Base-by-base conservation (phyloP, 2,888 invertebrate genomes). In the Mycalesis mineus region DNA sequence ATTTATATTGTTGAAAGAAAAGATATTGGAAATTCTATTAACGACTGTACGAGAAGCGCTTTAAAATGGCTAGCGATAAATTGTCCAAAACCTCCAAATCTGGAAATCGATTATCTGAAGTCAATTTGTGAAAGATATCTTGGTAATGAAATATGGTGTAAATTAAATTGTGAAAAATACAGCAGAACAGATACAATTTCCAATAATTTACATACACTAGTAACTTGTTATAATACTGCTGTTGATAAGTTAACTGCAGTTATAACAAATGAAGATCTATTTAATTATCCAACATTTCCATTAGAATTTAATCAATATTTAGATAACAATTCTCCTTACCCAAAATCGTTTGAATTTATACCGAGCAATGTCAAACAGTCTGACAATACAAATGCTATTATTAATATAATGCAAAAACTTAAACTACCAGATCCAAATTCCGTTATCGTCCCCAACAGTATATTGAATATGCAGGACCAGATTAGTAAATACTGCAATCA, bases 291-390 rank as follows among this genome's bases (percentile, higher is more conserved):
- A 0, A 85, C 91, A 67, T 94, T 95, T 77, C 92, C 95, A 0
- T 76, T 90, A 15, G 93, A 94, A 70, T 91, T 95, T 58, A 90
- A 88, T 57, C 72, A 80, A 39, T 92, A 91, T 78, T 76, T 92
- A 54, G 81, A 91, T 63, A 68, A 74, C 49, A 69, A 81, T 13
- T 82, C 88, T 1, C 86, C 89, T 42, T 91, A 91, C 67, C 94
- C 95, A 0, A 92, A 93, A 63, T 91, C 91, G 33, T 92, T 92
- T 67, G 93, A 94, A 74, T 92, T 93, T 75, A 94, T 95, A 65
- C 91, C 94, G 0, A 78, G 81, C 15, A 91, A 90, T 69, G 93
- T 92, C 82, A 93, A 91, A 65, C 84, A 78, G 63, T 68, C 79
- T 33, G 79, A 88, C 51, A 91, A 92, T 63, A 84, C 91, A 17